Base-by-base conservation (phyloP, 2,113 vertebrate genomes). In the Engraulis encrasicolus region DNA sequence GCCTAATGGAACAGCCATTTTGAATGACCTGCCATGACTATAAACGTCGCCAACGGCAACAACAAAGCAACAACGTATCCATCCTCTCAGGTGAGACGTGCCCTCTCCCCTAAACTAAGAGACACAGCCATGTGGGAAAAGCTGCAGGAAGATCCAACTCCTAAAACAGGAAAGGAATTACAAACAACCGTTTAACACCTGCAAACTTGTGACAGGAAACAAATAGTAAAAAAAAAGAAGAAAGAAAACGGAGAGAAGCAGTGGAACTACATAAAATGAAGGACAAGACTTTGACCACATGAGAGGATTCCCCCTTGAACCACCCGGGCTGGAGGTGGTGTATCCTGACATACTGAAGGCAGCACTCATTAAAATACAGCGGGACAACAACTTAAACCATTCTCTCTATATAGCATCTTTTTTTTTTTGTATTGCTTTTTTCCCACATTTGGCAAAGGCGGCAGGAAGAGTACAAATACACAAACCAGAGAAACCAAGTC, bases 391-490 rank as follows among this genome's bases (percentile, higher is more conserved):
- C 66, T 74, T 34, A 17, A 34, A 17, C 31, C 27, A 34, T 74
- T 4, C 31, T 34, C 27, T 74, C 12, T 74, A 34, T 74, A 71
- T 71, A 71, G 61, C 61, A 71, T 74, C 27, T 74, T 74, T 52
- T 52, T 52, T 52, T 52, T 52, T 52, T 52, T 52, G 27, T 74
- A 74, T 74, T 74, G 66, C 66, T 74, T 74, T 74, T 5, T 14
- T 31, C 66, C 31, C 66, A 36, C 66, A 74, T 74, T 74, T 74
- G 66, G 66, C 66, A 71, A n/a, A 71, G 9, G 34, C 31, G 27
- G 12, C 27, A 74, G 31, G n/a, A 58, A 34, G 23, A 74, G 66
- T 34, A 74, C 66, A 34, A 74, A 74, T 74, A 74, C 66, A 17
- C 27, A 36, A 74, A 74, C 66, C 11, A 36, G 66, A 74, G 34